phyloP scores from a whole-genome alignment of 2,888 invertebrate genomes.

The Drosophila basisetae region DNA sequence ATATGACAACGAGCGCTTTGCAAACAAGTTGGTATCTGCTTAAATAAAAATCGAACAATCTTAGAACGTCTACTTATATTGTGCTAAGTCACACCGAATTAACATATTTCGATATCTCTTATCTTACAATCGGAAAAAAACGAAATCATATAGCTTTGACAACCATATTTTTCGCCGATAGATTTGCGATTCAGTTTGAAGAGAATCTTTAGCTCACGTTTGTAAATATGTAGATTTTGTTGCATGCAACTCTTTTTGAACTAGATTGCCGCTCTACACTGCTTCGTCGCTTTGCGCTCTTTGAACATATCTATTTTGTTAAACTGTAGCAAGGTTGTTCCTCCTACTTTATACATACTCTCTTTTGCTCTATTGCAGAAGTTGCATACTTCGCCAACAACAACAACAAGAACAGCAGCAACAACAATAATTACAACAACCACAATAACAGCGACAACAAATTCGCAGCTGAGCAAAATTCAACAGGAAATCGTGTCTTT shows the following conservation, averaged over 20 bases:
- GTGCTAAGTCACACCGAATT: background rate
- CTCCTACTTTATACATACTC: slow-evolving; percentile 76
- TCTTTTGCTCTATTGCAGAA: slow-evolving; percentile 84
- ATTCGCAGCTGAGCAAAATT: slow-evolving; percentile 30
- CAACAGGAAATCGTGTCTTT: slow-evolving; percentile 43
- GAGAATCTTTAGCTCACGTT: background rate
- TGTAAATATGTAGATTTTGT: background rate
- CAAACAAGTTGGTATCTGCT: background rate
- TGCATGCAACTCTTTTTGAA: background rate
- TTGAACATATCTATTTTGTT: slow-evolving; percentile 14
- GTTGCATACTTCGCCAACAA: slow-evolving; percentile 83
- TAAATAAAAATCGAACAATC: background rate
- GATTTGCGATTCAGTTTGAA: background rate
- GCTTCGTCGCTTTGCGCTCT: background rate
- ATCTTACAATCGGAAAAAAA: background rate
- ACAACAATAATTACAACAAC: slow-evolving; percentile 40
- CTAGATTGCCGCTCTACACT: background rate
- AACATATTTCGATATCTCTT: background rate
- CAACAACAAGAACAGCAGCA: slow-evolving; percentile 62
- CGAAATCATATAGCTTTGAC: background rate
- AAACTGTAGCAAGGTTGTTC: slow-evolving; percentile 52
- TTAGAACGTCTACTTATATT: background rate
- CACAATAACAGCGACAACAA: slow-evolving; percentile 49
- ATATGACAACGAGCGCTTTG: background rate
- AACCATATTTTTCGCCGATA: background rate